Percentiles rank a stretch among this genome's conserved stretches.
phyloP scores from a whole-genome alignment of 1,140 invertebrate species.

The Megalopta genalis region DNA sequence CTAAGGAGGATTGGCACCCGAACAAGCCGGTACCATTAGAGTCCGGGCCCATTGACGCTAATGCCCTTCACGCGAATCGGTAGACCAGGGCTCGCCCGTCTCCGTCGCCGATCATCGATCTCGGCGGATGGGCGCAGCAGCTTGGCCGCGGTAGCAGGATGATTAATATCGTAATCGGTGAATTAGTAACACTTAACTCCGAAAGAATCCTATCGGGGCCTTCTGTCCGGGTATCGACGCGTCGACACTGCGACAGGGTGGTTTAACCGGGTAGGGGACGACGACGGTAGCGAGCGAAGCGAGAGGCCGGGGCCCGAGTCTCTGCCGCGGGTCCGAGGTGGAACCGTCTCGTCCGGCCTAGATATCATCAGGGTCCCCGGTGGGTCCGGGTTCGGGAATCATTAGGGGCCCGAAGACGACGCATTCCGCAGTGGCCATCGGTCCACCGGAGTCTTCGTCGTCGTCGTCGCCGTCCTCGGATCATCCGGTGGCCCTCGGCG shows the following conservation, averaged over 20 bases:
- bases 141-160: constrained; percentile 9
- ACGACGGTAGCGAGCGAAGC: constrained; percentile 38
- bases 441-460: constrained; percentile 18
- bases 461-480: constrained; percentile 45
- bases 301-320: not conserved
- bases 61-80: not conserved
- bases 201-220: constrained; percentile 45
- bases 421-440: constrained; percentile 57
- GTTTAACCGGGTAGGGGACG: constrained; percentile 10
- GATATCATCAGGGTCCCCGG: constrained; percentile 60
- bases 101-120: constrained; percentile 25
- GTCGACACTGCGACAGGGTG: constrained; percentile 31
- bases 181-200: constrained; percentile 56
- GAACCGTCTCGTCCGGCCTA: constrained; percentile 53
- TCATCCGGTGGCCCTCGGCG: constrained; percentile 56
- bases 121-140: not conserved
- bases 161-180: constrained; percentile 45
- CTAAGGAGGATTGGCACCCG: not conserved
- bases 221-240: constrained; percentile 20
- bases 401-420: constrained; percentile 57
- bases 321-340: constrained; percentile 13
- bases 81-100: too few species aligned
- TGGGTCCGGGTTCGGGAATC: constrained; percentile 63
- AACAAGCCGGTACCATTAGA: not conserved
- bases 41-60: not conserved